Base-by-base conservation (phyloP, 2,888 invertebrate species). In the Eilema depressum region DNA sequence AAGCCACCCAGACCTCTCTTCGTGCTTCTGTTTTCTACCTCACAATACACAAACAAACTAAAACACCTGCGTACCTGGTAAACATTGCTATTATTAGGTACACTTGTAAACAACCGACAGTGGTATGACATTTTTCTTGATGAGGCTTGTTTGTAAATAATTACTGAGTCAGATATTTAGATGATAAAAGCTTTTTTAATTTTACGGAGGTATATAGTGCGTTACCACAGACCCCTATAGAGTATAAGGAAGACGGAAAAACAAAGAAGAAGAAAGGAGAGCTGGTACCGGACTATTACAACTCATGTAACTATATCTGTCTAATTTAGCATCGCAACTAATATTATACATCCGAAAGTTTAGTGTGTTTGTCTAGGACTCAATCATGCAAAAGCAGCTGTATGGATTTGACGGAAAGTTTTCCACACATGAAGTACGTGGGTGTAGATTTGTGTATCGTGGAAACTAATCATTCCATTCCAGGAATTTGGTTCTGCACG, bases 1-100 rank as follows among this genome's bases (percentile, higher is more conserved):
- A 91, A 89, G 86, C 86, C 84, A 78, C 79, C 81, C 83, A 82
- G 80, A 83, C 84, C 74, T 68, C 75, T 65, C 69, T 79, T 73
- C 75, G 74, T 74, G 78, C 78, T 82, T 81, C 81, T 83, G 77
- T 81, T 82, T 81, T 83, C 75, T 73, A 70, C 73, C 83, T 77
- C 78, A 79, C 75, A 77, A 81, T 77, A 79, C 77, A 74, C 70
- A 79, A 70, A 75, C 79, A 78, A 37, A 23, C 7, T 12, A 37
- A 33, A 17, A 68, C n/a, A 47, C 25, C 23, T 33, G 30, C 33
- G 30, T 62, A 17, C 30, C 11, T 61, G 33, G 23, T 33, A n/a
- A n/a, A n/a, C 28, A 20, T 47, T 26, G 28, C 28, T 76, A 78
- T 81, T 74, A 81, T 79, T 71, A 72, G 62, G 71, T 72, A 63